Evolutionary conservation across 2,797 vertebrate genomes (phyloP), one percentile per base, ranked within the genome.

Genomic region (Microctenopoma stevenorrisi): DNA sequence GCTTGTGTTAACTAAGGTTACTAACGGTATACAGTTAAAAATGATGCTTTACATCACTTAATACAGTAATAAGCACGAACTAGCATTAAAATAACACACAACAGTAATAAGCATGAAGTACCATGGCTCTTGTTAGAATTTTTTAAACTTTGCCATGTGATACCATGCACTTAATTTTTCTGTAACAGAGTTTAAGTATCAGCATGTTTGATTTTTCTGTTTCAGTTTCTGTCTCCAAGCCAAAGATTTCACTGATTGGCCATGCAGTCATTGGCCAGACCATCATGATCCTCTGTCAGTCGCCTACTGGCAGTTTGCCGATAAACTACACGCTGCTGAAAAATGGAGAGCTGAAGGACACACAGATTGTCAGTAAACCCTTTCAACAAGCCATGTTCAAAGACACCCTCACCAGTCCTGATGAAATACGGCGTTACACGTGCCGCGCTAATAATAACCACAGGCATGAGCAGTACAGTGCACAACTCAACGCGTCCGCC

Each of bases 281-380:
- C 9, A 70, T 94, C 51, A 15, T 11, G 33, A 84, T 94, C 70
- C 64, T 12, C 22, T 95, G 94, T 68, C 22, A 25, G 42, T 93
- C 93, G 0, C 71, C 86, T 3, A 5, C 0, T 0, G 94, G 94
- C 64, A 93, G 87, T 60, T 70, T 89, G 37, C 94, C 94, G 0
- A 91, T 95, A 48, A 88, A 47, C 46, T 95, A 94, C 91, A 91
- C 81, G 8, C 85, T 95, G 52, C 13, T 46, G 14, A 70, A 14
- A 16, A 16, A 33, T 0, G 0, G 50, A 2, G 0, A 4, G 0
- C 0, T 0, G 0, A 1, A 90, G 13, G 11, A 3, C 40, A 46
- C 1, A 0, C 7, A 1, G 4, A 33, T 0, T 0, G 61, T 91
- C 10, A 49, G 4, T 4, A 0, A 3, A 1, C n/a, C 8, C 2